These are phyloP conservation scores for Colistium nudipinnis DNA, from an alignment of 2,113 vertebrate species.

Conservation along the genomic window DNA sequence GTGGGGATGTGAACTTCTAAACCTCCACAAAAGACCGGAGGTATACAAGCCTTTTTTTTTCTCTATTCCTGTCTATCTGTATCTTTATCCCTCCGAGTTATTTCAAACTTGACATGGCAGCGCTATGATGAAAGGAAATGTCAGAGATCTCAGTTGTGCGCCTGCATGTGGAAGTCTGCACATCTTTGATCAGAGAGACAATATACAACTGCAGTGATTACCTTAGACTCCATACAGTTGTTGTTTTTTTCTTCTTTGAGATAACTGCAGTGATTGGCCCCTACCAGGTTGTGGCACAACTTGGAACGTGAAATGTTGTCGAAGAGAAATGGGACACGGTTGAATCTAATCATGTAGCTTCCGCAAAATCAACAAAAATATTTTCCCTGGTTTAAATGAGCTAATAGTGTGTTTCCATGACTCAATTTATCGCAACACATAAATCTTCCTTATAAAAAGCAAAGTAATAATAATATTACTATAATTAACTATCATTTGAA, in stretches of 20 bases:
- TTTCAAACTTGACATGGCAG: constrained; percentile 20
- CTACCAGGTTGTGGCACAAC: background rate
- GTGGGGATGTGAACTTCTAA: background rate
- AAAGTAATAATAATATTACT: too few species aligned
- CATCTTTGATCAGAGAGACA: background rate
- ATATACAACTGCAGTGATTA: background rate
- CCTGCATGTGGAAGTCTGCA: background rate
- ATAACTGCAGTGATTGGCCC: background rate
- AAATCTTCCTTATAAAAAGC: too few species aligned
- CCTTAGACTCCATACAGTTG: background rate
- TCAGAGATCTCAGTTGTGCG: constrained; percentile 11
- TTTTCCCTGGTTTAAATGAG: background rate
- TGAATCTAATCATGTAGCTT: background rate
- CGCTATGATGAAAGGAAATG: constrained; percentile 32
- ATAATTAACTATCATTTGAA: too few species aligned
- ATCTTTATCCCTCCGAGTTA: constrained; percentile 8
- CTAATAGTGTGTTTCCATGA: too few species aligned
- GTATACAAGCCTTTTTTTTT: constrained; percentile 6
- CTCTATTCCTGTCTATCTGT: background rate
- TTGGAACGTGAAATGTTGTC: constrained; percentile 8
- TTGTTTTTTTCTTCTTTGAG: background rate
- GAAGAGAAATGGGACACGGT: constrained; percentile 1
- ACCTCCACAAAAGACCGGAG: background rate
- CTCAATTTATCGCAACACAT: too few species aligned
- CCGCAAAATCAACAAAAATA: constrained; percentile 6